Evolutionary conservation across 2,113 vertebrate genomes (phyloP), one percentile per base, ranked within the genome.

Genomic region (Rousettus leschenaultii): DNA sequence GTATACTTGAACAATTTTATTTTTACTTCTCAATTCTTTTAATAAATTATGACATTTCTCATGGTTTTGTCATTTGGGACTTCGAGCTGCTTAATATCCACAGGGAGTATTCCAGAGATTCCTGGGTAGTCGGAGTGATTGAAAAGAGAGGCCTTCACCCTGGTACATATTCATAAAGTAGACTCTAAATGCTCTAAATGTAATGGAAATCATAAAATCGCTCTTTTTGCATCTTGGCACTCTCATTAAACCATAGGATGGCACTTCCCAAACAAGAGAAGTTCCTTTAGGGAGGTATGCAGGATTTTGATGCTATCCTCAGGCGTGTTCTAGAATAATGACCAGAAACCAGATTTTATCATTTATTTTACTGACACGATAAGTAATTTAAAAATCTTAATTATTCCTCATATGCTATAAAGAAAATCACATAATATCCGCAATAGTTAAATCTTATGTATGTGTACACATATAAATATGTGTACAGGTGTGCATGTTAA

Each of bases 81-180:
- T 96, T 95, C 92, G 98, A 97, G 93, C 88, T 97, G 93, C 75
- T 97, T 95, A 89, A 63, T 82, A 89, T 97, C 95, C 92, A 97
- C 59, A 92, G 86, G 91, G 94, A 98, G 73, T 89, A 97, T 97
- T 98, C 21, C 38, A 97, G 75, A 97, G 93, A 98, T 98, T 97
- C 97, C 59, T 89, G 1, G 66, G 77, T 95, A 95, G 79, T 97
- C 97, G 97, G 95, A 91, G 75, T 93, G 91, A 98, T 94, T 97
- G 97, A 94, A 96, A 95, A 96, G 92, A 97, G 88, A 95, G 40
- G n/a, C 48, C 86, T 92, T 66, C 8, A 59, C 75, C 97, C 26
- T 87, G 48, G 96, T 80, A 89, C 89, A 89, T 80, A 70, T 90
- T 91, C 87, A 91, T 55, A 97, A 97, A 95, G 35, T 15, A 61